A percentile compares a stretch with the other conserved stretches of the same genome.
Conservation (phyloP, 1,140 invertebrate genomes). For the Nymphalis io region DNA sequence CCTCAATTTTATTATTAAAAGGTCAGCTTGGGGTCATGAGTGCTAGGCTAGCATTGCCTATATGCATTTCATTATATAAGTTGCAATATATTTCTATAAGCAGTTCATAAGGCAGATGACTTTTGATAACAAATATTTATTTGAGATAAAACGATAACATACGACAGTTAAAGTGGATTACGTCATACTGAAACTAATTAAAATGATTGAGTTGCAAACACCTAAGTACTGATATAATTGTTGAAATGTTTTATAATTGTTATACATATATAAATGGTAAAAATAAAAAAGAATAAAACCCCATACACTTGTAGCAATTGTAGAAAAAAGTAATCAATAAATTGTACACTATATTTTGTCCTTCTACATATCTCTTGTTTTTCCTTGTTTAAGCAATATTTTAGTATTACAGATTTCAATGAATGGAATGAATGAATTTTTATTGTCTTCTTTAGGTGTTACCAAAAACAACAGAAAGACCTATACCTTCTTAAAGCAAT, state of each 20-base stretch:
- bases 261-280: background rate
- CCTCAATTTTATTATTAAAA: slow-evolving; percentile 18
- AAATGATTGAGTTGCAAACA: background rate
- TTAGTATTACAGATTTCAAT: too few relatives aligned
- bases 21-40: slow-evolving; percentile 18
- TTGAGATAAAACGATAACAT: background rate
- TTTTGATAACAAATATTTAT: slow-evolving; percentile 5
- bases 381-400: too few relatives aligned
- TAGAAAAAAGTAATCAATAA: too few relatives aligned
- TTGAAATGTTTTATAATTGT: background rate
- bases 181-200: slow-evolving; percentile 12
- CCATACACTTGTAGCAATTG: too few relatives aligned
- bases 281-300: too few relatives aligned
- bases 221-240: background rate
- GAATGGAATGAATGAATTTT: too few relatives aligned
- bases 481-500: too few relatives aligned
- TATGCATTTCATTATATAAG: slow-evolving; percentile 1
- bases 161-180: slow-evolving; percentile 8
- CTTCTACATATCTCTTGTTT: too few relatives aligned
- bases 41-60: slow-evolving; percentile 12
- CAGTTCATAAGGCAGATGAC: slow-evolving; percentile 18
- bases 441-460: too few relatives aligned
- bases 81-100: slow-evolving; percentile 13
- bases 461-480: too few relatives aligned
- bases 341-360: too few relatives aligned